Percentiles rank a stretch among this genome's conserved stretches.
Evolutionary conservation across 2,888 invertebrate species (phyloP).

Genomic region (Calliopum simillimum): DNA sequence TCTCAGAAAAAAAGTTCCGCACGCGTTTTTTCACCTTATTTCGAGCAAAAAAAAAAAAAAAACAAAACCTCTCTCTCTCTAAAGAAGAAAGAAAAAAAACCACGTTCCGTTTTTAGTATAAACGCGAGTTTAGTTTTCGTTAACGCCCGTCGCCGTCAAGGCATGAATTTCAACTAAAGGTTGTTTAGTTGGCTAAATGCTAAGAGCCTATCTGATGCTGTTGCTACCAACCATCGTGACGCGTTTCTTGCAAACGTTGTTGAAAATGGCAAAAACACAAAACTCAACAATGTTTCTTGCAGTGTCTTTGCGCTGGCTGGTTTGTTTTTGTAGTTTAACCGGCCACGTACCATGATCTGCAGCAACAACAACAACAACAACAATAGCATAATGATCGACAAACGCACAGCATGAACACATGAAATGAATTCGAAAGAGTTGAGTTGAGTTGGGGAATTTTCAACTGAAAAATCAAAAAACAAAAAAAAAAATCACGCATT

Average conservation of each 20-base stretch:
- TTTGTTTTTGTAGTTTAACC: constrained; percentile 17
- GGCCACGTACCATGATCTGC: constrained; percentile 26
- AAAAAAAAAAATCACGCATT: constrained; percentile 6
- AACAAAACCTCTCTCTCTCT: not conserved
- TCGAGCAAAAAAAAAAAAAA: constrained; percentile 10
- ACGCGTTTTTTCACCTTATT: not conserved
- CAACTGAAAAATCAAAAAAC: not conserved
- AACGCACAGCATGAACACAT: not conserved
- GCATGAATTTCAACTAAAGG: constrained; percentile 40
- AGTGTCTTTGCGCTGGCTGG: too few species aligned
- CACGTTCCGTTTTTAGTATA: not conserved
- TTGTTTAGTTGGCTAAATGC: constrained; percentile 17
- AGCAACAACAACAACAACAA: constrained; percentile 4
- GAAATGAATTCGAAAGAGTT: not conserved
- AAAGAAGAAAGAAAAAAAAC: not conserved
- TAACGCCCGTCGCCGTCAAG: constrained; percentile 39
- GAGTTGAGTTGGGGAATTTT: not conserved
- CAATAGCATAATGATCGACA: not conserved
- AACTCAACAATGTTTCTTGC: constrained; percentile 15
- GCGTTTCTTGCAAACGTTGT: constrained; percentile 17
- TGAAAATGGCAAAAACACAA: not conserved
- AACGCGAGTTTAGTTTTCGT: constrained; percentile 28
- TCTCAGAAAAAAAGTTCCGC: not conserved
- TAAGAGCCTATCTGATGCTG: constrained; percentile 22
- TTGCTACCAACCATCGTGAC: not conserved